These are phyloP conservation scores for Microtus oregoni DNA, from an alignment of 2,113 vertebrate species.

Conservation along the genomic window DNA sequence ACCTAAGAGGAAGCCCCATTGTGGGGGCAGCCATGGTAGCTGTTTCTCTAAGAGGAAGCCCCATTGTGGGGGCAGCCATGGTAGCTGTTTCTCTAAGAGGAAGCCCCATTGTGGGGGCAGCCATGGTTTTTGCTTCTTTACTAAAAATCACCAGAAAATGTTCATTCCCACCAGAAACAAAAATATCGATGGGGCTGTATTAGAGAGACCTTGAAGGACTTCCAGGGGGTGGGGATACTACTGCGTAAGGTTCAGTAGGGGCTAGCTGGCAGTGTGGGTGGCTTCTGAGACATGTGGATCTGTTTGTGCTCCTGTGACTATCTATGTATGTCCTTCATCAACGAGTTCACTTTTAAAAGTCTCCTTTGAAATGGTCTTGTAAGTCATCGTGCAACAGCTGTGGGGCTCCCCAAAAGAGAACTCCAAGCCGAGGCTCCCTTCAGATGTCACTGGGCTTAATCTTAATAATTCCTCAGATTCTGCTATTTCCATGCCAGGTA, in stretches of 20 bases:
- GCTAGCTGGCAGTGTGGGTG: background rate
- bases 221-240: background rate
- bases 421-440: conserved; percentile 12
- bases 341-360: background rate
- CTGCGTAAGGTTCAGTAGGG: conserved; percentile 23
- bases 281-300: background rate
- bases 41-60: too few species aligned
- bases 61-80: background rate
- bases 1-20: too few species aligned
- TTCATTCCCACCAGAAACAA: conserved; percentile 34
- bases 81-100: background rate
- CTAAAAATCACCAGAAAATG: conserved; percentile 36
- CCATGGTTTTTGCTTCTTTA: background rate
- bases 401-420: background rate
- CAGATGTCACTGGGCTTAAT: background rate
- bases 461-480: conserved; percentile 30
- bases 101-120: background rate
- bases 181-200: conserved; percentile 1
- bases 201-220: conserved; percentile 8
- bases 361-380: background rate
- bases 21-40: too few species aligned
- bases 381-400: conserved; percentile 39
- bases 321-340: background rate
- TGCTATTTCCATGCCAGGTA: conserved; percentile 9
- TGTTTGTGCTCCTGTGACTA: background rate